Base-by-base conservation (phyloP, 2,113 vertebrate genomes). In the Vidua chalybeata region DNA sequence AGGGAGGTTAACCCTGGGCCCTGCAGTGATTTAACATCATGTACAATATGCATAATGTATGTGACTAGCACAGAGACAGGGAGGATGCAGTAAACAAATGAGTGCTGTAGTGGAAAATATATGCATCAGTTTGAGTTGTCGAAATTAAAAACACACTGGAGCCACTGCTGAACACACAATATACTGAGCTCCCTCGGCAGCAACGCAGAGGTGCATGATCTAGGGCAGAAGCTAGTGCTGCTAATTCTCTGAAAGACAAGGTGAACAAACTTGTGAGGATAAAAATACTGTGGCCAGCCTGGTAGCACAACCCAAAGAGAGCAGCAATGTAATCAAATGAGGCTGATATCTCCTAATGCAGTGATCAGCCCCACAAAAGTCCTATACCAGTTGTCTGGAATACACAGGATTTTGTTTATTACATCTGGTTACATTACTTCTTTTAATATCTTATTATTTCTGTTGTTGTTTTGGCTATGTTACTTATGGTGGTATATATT, bases 21-120 rank as follows among this genome's bases (percentile, higher is more conserved):
- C 52, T 26, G 49, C 62, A 61, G 46, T 10, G 69, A 28, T 64
- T 55, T 78, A 66, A 89, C 73, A 78, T 52, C 77, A 11, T 93
- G 90, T 89, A 61, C 59, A 26, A 26, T n/a, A 48, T 93, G 69
- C 87, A 91, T 93, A 96, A 95, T 84, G 33, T 13, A 95, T 84
- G 56, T 39, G 64, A 87, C 63, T 26, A 52, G 58, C 22, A 1
- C 2, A 83, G 63, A 43, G 28, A 39, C 56, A 24, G 69, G 37
- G 69, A 89, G 19, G 52, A 51, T 79, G 77, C 18, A 1, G 69
- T 84, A 71, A 15, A 89, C 61, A 96, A 81, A 87, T 20, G n/a
- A 84, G 45, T 30, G 39, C 52, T 75, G 52, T 35, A 68, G 18
- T 39, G 74, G 69, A 84, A 84, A 84, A 81, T 66, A 71, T 33